Base-by-base conservation (phyloP, 2,113 vertebrate species). In the Haemorhous mexicanus region DNA sequence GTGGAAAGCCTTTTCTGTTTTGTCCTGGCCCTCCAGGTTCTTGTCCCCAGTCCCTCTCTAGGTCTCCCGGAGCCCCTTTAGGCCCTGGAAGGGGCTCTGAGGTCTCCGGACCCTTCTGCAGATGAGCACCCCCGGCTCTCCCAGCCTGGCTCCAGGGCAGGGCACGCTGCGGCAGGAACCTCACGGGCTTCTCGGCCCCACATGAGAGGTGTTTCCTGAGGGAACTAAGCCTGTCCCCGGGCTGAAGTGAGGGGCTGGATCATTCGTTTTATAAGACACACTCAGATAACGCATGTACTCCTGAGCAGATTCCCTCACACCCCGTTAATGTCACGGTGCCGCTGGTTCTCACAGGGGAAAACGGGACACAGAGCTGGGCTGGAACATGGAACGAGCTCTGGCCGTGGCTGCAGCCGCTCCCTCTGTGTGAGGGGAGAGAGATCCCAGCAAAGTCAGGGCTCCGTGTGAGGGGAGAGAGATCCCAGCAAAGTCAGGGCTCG, bases 141-240 rank as follows among this genome's bases (percentile, higher is more conserved):
- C 24, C 62, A 26, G 72, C 20, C 32, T 17, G 61, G 20, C 62
- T 33, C 17, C 21, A 11, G 35, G 10, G 46, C 56, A 32, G 39
- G 13, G 69, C n/a, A 3, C 56, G 3, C 5, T 11, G 55, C 14
- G 58, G 32, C 46, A n/a, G 39, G n/a, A n/a, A 0, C 13, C 2
- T 3, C 46, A 2, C 2, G 46, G 22, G 6, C 39, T 16, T 4
- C 5, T n/a, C 43, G 23, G 56, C 37, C 32, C 63, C 33, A 7
- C 13, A 27, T 10, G 33, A 32, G 63, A 44, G 53, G 10, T 10
- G 33, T 27, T 44, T 43, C 27, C 73, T n/a, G 28, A 47, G 75
- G 41, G 41, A 16, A 2, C 35, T 21, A 11, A 41, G 30, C 5
- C 1, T 4, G 24, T 17, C n/a, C 41, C 35, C 11, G 2, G 7